A percentile compares a stretch with the other conserved stretches of the same genome.
Evolutionary conservation across 2,113 vertebrate species (phyloP).

Genomic region (Hydropotes inermis): DNA sequence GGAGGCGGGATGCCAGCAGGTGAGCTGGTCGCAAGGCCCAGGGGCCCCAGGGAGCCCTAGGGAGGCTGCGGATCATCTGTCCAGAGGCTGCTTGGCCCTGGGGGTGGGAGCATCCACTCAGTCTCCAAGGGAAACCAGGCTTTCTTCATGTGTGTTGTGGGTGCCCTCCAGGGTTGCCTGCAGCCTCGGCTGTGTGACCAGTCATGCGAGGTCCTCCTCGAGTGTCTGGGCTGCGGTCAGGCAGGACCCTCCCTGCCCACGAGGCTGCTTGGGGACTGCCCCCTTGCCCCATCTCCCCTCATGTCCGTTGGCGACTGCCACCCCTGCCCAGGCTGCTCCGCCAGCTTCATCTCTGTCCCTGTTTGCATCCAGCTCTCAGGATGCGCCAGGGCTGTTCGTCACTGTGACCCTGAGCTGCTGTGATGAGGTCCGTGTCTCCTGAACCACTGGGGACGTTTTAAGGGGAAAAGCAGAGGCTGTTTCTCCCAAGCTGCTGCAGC

Average conservation of each 20-base stretch:
- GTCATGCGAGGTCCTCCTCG: neutral
- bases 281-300: neutral
- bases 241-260: neutral
- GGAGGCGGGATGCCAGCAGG: neutral
- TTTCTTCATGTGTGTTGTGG: neutral
- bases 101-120: neutral
- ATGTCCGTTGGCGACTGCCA: neutral
- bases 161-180: neutral
- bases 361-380: neutral
- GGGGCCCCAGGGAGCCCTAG: neutral
- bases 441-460: neutral
- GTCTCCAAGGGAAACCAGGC: neutral
- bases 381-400: fast-evolving
- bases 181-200: neutral
- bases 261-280: neutral
- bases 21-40: neutral
- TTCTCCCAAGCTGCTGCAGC: neutral
- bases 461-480: neutral
- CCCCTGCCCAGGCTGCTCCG: neutral
- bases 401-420: neutral
- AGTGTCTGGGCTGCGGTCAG: neutral
- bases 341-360: neutral
- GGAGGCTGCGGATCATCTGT: neutral
- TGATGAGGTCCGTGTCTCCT: neutral
- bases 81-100: neutral